A percentile compares a stretch with the other conserved stretches of the same genome.
These are phyloP conservation scores for Andrena trimmerana DNA, from an alignment of 2,888 invertebrate species.

Conservation along the genomic window DNA sequence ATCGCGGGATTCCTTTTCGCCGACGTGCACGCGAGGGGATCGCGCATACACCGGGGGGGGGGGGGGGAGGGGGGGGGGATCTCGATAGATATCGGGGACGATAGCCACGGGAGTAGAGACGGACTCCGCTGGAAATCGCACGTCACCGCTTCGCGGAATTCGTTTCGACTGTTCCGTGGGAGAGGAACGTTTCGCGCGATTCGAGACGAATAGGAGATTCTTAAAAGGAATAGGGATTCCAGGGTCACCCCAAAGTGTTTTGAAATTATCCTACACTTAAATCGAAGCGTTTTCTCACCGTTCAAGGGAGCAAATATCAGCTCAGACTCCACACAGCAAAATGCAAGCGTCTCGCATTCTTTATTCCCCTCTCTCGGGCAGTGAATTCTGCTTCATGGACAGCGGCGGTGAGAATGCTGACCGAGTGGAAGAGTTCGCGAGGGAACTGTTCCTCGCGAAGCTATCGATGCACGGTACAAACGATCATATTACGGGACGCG, in stretches of 20 bases:
- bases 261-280: no score
- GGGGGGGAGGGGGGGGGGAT: conserved; percentile 9
- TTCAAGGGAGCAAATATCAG: no score
- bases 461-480: conserved; percentile 42
- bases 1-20: conserved; percentile 37
- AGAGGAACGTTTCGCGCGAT: neutral
- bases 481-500: conserved; percentile 52
- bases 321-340: neutral
- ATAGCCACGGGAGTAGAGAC: neutral
- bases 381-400: conserved; percentile 28
- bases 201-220: neutral
- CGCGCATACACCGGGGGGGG: neutral
- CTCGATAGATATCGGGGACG: conserved; percentile 25
- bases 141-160: conserved; percentile 20
- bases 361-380: conserved; percentile 13
- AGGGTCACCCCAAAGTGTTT: no score
- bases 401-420: conserved; percentile 24
- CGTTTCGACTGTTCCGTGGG: neutral
- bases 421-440: conserved; percentile 17
- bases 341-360: neutral
- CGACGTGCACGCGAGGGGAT: conserved; percentile 31
- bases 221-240: neutral
- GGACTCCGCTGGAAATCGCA: conserved; percentile 16
- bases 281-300: no score
- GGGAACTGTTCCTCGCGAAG: conserved; percentile 1